A percentile compares a stretch with the other conserved stretches of the same genome.
phyloP scores from a whole-genome alignment of 2,888 invertebrate species.

The Andricus curvator region DNA sequence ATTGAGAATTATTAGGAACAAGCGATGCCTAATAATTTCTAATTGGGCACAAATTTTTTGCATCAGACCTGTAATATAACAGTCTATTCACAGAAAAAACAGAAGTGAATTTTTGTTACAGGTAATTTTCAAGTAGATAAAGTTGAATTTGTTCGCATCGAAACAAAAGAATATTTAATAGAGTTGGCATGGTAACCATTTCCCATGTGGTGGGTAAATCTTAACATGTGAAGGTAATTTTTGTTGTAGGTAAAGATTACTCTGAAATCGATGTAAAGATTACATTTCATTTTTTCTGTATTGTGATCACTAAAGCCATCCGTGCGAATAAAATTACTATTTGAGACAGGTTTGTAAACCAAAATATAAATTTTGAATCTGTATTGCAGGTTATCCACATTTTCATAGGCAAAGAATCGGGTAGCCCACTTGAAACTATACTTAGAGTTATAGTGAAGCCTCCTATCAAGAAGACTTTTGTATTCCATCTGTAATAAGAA shows the following conservation, averaged over 20 bases:
- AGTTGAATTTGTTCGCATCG: too few species aligned
- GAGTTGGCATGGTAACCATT: too few species aligned
- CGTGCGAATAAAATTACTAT: neutral
- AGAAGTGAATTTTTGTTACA: too few species aligned
- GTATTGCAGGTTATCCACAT: neutral
- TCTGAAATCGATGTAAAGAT: too few species aligned
- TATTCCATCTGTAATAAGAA: neutral
- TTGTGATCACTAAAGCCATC: too few species aligned
- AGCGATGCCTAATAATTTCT: conserved; percentile 1
- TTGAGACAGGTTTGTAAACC: neutral
- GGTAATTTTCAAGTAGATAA: too few species aligned
- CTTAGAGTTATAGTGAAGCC: neutral
- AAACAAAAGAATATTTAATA: too few species aligned
- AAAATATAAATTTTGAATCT: neutral
- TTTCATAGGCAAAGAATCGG: neutral
- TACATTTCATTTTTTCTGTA: too few species aligned
- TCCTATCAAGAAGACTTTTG: neutral
- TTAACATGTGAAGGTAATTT: too few species aligned
- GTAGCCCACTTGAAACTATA: neutral
- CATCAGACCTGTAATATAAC: conserved; percentile 1
- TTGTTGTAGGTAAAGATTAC: too few species aligned
- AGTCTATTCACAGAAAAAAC: too few species aligned
- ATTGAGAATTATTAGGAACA: neutral
- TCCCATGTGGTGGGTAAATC: too few species aligned
- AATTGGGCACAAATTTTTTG: conserved; percentile 4